Base-by-base conservation (phyloP, 2,888 invertebrate species). In the Lamellibrachia satsuma region DNA sequence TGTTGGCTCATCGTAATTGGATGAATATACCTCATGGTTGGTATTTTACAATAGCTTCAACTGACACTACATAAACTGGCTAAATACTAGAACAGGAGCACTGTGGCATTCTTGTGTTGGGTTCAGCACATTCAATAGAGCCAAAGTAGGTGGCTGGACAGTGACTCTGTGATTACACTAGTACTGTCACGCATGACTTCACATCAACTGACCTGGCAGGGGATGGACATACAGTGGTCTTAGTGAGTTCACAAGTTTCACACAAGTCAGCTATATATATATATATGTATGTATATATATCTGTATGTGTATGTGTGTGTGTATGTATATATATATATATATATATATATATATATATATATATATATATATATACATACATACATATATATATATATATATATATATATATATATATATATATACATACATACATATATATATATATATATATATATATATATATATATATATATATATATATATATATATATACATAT, bases 161-260 rank as follows among this genome's bases (percentile, higher is more conserved):
- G 39, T 39, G 39, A 39, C 39, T 39, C 39, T 39, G 75, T 75
- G 75, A 75, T 75, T 75, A 75, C 75, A 75, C 75, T 75, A 75
- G 75, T 60, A 9, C 60, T 60, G 60, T 75, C 75, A 75, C 75
- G 75, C 75, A 75, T 75, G 75, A 75, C 75, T 75, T 75, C 75
- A 75, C 75, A 75, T 22, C 75, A 75, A 75, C 75, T 75, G 4
- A 75, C 55, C 55, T 55, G 55, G 9, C 22, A 75, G 75, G 75
- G 75, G n/a, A 75, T 75, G 75, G 15, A 75, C 22, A 22, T 11
- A 15, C n/a, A 15, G 39, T 11, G 75, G 75, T 22, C 22, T 15
- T 75, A 22, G 0, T 39, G 39, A 39, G 39, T 39, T 39, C 39
- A 39, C 39, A 39, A 39, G 39, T 39, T 39, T 39, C n/a, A 22